These are phyloP conservation scores for Neogale vison DNA, from an alignment of 2,113 vertebrate species.

Conservation along the genomic window DNA sequence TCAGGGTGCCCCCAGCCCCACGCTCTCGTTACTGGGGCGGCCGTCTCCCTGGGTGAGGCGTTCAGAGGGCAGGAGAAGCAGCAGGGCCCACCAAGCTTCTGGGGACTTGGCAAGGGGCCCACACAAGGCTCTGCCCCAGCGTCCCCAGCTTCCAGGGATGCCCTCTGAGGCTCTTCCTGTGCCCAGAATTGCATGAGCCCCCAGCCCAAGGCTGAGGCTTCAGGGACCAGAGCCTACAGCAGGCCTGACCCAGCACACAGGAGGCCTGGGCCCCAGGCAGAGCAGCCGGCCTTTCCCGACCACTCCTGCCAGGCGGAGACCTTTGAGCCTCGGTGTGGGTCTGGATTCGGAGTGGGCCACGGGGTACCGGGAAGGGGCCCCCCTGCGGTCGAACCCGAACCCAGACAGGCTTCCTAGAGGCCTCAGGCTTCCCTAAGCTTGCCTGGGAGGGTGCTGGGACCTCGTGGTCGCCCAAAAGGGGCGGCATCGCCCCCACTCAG, in stretches of 20 bases:
- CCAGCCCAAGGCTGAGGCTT: background rate
- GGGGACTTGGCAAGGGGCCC: background rate
- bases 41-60: background rate
- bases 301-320: background rate
- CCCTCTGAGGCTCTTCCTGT: background rate
- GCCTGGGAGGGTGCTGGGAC: background rate
- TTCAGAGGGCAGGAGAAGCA: background rate
- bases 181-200: background rate
- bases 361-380: fast-evolving
- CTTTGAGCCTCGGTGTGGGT: too few relatives aligned
- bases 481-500: background rate
- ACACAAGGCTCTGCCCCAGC: background rate
- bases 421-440: background rate
- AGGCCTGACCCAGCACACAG: background rate
- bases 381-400: background rate
- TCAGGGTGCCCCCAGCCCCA: background rate
- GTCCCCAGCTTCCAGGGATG: too few relatives aligned
- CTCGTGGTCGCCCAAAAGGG: fast-evolving
- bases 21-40: background rate
- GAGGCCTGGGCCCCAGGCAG: background rate
- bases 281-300: fast-evolving
- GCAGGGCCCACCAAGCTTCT: background rate
- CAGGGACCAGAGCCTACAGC: background rate
- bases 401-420: background rate
- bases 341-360: background rate